phyloP scores from a whole-genome alignment of 2,888 invertebrate genomes.

The Acrocera orbiculus region DNA sequence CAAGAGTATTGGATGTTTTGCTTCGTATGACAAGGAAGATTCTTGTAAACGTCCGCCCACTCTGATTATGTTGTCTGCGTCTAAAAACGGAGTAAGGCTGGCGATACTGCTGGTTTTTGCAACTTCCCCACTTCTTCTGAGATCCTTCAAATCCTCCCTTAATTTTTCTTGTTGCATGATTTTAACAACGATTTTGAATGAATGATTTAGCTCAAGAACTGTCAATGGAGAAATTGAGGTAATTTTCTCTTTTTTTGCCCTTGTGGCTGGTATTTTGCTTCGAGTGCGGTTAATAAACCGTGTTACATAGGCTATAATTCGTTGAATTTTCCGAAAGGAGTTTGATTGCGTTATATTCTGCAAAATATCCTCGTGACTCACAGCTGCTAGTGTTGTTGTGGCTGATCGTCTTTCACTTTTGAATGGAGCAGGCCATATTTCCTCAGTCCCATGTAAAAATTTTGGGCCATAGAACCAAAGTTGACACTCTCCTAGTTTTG shows the following conservation, averaged over 20 bases:
- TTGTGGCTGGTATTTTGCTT: no score
- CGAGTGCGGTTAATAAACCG: no score
- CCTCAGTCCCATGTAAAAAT: background rate
- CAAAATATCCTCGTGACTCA: no score
- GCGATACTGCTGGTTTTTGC: background rate
- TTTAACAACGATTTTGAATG: background rate
- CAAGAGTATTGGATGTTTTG: conserved; percentile 12
- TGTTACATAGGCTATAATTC: no score
- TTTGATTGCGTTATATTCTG: no score
- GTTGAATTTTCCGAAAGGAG: no score
- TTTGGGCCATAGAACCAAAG: background rate
- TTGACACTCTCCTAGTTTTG: background rate
- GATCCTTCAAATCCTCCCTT: background rate
- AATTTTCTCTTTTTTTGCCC: no score
- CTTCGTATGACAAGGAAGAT: conserved; percentile 10
- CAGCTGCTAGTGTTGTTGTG: background rate
- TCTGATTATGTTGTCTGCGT: conserved; percentile 14
- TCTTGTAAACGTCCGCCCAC: conserved; percentile 16
- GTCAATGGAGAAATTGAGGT: no score
- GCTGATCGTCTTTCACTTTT: background rate
- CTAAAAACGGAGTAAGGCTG: conserved; percentile 11
- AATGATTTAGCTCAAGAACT: background rate
- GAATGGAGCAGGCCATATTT: background rate
- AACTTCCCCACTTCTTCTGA: background rate
- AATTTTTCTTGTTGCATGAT: background rate